phyloP scores from a whole-genome alignment of 2,888 invertebrate species.

The Toxonevra muliebris region DNA sequence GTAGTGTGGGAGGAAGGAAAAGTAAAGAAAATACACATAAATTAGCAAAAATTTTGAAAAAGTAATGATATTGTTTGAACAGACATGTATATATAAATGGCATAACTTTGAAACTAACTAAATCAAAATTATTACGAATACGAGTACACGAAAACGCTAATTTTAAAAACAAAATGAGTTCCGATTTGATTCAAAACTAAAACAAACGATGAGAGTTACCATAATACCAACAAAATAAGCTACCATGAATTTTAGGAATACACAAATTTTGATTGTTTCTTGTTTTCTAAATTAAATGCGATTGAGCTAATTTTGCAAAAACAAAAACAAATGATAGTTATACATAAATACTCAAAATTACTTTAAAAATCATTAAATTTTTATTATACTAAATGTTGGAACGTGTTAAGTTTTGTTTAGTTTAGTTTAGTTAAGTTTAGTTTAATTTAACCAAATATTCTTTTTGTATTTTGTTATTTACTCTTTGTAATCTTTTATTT shows the following conservation, averaged over 20 bases:
- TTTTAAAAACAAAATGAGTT: slow-evolving; percentile 18
- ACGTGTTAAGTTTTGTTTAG: too few relatives aligned
- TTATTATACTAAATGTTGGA: background rate
- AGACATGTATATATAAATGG: slow-evolving; percentile 4
- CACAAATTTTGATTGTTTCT: too few relatives aligned
- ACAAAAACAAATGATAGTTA: too few relatives aligned
- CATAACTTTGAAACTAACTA: background rate
- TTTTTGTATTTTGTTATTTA: background rate
- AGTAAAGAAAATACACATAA: slow-evolving; percentile 32
- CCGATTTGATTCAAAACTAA: too few relatives aligned
- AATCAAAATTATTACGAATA: slow-evolving; percentile 7
- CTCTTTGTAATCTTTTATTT: background rate
- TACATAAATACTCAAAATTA: background rate
- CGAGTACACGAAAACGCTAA: slow-evolving; percentile 20
- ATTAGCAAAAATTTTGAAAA: slow-evolving; percentile 36
- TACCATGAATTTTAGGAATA: too few relatives aligned
- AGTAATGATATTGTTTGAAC: slow-evolving; percentile 1
- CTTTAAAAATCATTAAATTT: slow-evolving; percentile 15
- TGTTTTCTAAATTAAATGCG: too few relatives aligned
- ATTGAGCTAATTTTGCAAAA: too few relatives aligned
- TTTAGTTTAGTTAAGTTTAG: background rate
- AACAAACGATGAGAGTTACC: too few relatives aligned
- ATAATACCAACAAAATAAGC: too few relatives aligned
- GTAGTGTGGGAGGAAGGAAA: slow-evolving; percentile 20
- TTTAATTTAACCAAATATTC: too few relatives aligned